Percentiles rank a stretch among this genome's conserved stretches.
phyloP scores from a whole-genome alignment of 2,797 vertebrate genomes.

The Psittacula derbiana region DNA sequence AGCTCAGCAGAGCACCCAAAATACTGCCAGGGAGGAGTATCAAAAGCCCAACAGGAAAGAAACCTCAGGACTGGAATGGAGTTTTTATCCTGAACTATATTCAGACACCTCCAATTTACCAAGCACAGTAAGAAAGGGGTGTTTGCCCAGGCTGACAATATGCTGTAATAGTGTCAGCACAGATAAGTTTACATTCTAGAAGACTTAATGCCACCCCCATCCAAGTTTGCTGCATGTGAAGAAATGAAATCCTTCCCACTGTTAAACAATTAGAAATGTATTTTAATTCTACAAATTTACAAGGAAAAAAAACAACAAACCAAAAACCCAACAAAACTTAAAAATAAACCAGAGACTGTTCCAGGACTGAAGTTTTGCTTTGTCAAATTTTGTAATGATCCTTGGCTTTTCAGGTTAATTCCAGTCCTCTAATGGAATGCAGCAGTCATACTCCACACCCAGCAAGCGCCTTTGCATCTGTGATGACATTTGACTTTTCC shows the following conservation, averaged over 20 bases:
- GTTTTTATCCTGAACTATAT: neutral
- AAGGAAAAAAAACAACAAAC: slow-evolving; percentile 17
- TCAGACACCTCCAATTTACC: neutral
- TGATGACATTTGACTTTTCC: neutral
- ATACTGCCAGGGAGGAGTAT: neutral
- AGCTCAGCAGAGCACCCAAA: neutral
- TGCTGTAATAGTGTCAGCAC: neutral
- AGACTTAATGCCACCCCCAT: neutral
- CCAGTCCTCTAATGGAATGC: slow-evolving; percentile 49
- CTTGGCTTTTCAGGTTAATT: slow-evolving; percentile 28
- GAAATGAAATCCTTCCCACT: slow-evolving; percentile 42
- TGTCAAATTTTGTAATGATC: slow-evolving; percentile 17
- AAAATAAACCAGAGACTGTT: neutral
- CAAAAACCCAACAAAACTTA: neutral
- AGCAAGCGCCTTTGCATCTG: slow-evolving; percentile 11
- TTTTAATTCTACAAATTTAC: slow-evolving; percentile 84
- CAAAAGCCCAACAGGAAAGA: neutral
- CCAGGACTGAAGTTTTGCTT: slow-evolving; percentile 31
- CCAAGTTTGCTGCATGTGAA: neutral
- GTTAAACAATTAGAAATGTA: slow-evolving; percentile 56
- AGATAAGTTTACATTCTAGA: neutral
- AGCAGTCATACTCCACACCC: slow-evolving; percentile 13
- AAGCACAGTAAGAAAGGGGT: neutral
- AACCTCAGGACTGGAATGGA: neutral
- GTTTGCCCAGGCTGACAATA: neutral